These are phyloP conservation scores for Pilophorus perplexus DNA, from an alignment of 2,888 invertebrate genomes.

Conservation along the genomic window DNA sequence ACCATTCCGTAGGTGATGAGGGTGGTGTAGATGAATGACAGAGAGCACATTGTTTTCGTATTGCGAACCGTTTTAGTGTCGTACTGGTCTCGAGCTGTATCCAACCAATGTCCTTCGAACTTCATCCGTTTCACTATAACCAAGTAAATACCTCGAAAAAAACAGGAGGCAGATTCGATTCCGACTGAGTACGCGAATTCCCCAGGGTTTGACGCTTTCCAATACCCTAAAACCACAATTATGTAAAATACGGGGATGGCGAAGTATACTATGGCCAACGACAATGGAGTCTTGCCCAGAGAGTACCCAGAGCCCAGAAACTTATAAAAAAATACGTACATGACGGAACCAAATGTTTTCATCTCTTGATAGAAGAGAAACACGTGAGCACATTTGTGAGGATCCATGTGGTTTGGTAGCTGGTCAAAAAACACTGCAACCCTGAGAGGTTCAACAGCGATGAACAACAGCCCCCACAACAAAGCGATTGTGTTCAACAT, in stretches of 20 bases:
- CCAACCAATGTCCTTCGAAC: constrained; percentile 24
- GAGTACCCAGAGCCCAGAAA: neutral
- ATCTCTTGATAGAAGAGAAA: constrained; percentile 28
- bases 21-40: constrained; percentile 18
- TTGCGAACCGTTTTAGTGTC: constrained; percentile 14
- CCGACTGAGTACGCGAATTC: neutral
- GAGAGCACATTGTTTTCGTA: constrained; percentile 28
- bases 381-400: constrained; percentile 19
- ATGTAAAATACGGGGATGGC: neutral
- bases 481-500: constrained; percentile 9
- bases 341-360: constrained; percentile 18
- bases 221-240: neutral
- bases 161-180: constrained; percentile 3
- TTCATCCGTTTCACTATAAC: neutral
- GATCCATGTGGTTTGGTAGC: constrained; percentile 4
- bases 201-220: neutral
- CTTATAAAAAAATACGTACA: neutral
- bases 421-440: constrained; percentile 23
- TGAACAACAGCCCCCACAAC: constrained; percentile 11
- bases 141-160: neutral
- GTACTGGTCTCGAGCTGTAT: constrained; percentile 8
- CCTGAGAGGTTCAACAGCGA: constrained; percentile 17
- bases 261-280: neutral
- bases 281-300: neutral
- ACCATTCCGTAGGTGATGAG: constrained; percentile 19